phyloP scores from a whole-genome alignment of 2,113 vertebrate species.

The Heteronetta atricapilla region DNA sequence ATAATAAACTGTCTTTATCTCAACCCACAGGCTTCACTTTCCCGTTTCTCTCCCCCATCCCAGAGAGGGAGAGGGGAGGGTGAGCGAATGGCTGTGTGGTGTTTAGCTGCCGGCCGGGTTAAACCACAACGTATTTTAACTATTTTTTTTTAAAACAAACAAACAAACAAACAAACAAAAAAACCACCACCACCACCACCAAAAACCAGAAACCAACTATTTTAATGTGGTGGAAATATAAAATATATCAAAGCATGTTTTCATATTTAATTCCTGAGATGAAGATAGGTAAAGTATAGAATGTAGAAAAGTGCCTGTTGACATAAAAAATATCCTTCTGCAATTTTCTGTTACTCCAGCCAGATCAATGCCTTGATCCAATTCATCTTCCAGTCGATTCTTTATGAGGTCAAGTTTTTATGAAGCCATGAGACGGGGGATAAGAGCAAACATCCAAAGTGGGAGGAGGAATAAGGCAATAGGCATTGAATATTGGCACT shows the following conservation, averaged over 20 bases:
- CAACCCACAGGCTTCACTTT: too few species aligned
- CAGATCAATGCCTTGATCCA: background rate
- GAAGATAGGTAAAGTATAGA: background rate
- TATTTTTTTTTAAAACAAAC: too few species aligned
- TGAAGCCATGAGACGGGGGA: background rate
- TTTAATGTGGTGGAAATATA: background rate
- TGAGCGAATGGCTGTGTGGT: too few species aligned
- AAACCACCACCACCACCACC: too few species aligned
- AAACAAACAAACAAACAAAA: too few species aligned
- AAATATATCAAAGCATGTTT: background rate
- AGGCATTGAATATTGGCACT: background rate
- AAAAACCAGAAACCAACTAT: background rate
- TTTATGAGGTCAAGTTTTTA: background rate
- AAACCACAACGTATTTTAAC: too few species aligned
- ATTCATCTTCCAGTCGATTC: background rate
- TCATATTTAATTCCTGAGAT: background rate
- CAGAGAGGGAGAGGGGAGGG: too few species aligned
- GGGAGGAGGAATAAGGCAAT: background rate
- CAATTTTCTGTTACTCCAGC: background rate
- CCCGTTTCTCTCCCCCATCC: too few species aligned
- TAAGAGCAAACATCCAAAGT: background rate
- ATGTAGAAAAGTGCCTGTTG: background rate
- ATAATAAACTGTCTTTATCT: too few species aligned
- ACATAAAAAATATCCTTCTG: background rate
- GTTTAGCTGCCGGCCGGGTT: too few species aligned